Conservation (phyloP, 2,888 invertebrate species). For the Hydraecia micacea region DNA sequence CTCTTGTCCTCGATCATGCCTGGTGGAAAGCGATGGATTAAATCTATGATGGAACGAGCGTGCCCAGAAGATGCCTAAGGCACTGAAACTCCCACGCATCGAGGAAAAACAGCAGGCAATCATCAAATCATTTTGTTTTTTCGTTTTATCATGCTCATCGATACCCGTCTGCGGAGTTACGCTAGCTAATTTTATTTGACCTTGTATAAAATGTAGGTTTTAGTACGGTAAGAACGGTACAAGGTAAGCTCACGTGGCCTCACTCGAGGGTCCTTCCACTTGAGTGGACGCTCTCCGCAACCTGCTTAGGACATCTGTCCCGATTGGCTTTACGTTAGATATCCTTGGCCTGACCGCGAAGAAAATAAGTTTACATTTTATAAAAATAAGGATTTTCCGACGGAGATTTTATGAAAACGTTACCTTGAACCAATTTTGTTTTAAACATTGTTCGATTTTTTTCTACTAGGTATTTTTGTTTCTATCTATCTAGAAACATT, state of each 20-base stretch:
- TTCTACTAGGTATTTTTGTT: background rate
- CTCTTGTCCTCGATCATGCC: too few relatives aligned
- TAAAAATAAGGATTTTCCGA: background rate
- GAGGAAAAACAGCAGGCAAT: too few relatives aligned
- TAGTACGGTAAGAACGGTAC: constrained; percentile 10
- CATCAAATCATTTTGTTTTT: background rate
- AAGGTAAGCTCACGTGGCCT: constrained; percentile 52
- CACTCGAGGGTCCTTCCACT: constrained; percentile 46
- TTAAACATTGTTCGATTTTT: background rate
- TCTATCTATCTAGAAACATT: background rate
- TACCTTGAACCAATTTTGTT: background rate
- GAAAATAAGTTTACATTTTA: constrained; percentile 42
- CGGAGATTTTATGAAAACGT: background rate
- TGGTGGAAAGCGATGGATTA: too few relatives aligned
- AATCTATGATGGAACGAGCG: too few relatives aligned
- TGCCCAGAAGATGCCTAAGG: too few relatives aligned
- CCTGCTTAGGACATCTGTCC: constrained; percentile 54
- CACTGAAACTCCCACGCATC: too few relatives aligned
- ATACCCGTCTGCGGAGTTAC: background rate
- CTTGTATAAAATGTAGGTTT: background rate
- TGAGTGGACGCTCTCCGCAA: constrained; percentile 34
- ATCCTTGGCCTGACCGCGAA: constrained; percentile 35
- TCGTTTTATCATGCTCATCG: background rate
- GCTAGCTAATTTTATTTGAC: background rate
- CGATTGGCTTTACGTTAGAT: constrained; percentile 24